Base-by-base conservation (phyloP, 2,113 vertebrate species). In the Zosterops japonicus region DNA sequence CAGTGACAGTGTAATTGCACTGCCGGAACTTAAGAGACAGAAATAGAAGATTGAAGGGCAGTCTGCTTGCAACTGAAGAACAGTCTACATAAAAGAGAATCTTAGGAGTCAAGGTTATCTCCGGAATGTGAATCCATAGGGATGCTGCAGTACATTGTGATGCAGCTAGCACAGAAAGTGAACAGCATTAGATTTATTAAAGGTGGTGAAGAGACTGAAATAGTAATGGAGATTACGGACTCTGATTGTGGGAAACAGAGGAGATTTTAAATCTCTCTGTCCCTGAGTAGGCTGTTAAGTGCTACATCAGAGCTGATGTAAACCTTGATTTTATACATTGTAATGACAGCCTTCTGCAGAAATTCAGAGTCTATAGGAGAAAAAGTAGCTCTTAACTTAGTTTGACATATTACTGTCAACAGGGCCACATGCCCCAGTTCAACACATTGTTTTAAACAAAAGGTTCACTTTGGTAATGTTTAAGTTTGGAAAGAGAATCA, bases 41-140 rank as follows among this genome's bases (percentile, higher is more conserved):
- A 94, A 87, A 85, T 4, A 70, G 91, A 86, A 94, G 79, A 89
- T 44, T 86, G 83, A 94, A 90, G 50, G 72, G 68, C 72, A 94
- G 42, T 28, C 33, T 61, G 59, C 71, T 80, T 83, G 47, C 63
- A 89, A 91, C 17, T 77, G 50, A 44, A 78, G 60, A 92, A 36
- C 16, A 29, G n/a, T 39, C 64, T 81, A 33, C 55, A 74, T 69
- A 42, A 72, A 83, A 80, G 50, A 83, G 92, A 78, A 71, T 74
- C 50, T 65, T 87, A 57, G 25, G 71, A 89, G 75, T 82, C 53
- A 39, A 93, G 72, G 77, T 95, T 83, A 87, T 94, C 64, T 93
- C 59, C 47, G 55, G 83, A 81, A 77, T 31, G 25, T 35, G 68
- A 91, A 83, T 70, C 87, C 72, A 59, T 2, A 59, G 60, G 69